Conservation (phyloP, 1,140 invertebrate species). For the Tenebrio molitor region DNA sequence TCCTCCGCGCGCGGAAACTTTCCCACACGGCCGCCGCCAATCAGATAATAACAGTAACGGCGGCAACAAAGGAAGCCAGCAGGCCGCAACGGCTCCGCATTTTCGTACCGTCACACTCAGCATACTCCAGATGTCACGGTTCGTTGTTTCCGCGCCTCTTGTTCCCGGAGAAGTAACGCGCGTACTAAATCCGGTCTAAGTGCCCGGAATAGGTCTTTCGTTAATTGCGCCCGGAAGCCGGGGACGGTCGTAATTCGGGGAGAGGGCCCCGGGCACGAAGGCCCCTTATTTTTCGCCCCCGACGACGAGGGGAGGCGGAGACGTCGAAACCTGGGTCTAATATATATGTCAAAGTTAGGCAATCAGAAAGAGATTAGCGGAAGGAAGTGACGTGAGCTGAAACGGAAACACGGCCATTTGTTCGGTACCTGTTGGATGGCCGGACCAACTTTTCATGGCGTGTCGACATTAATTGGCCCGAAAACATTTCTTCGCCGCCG, state of each 20-base stretch:
- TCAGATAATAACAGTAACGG: constrained; percentile 3
- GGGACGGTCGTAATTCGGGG: constrained; percentile 20
- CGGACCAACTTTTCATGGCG: constrained; percentile 25
- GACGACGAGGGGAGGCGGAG: not conserved
- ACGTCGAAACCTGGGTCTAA: constrained; percentile 56
- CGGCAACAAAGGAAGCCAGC: not conserved
- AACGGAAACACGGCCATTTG: constrained; percentile 48
- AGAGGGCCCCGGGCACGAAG: constrained; percentile 10
- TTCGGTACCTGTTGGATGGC: constrained; percentile 41
- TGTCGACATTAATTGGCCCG: constrained; percentile 10
- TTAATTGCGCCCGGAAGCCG: constrained; percentile 42
- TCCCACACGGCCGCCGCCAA: not conserved
- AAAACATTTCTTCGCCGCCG: too few species aligned
- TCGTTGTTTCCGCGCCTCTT: constrained; percentile 46
- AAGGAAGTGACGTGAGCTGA: constrained; percentile 59
- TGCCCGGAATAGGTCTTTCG: constrained; percentile 42
- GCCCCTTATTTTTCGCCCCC: constrained; percentile 29
- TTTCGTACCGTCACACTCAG: constrained; percentile 44
- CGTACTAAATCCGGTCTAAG: constrained; percentile 37
- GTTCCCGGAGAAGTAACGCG: constrained; percentile 39
- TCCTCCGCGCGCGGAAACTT: too few species aligned
- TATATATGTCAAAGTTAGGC: constrained; percentile 62
- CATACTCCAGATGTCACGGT: constrained; percentile 46
- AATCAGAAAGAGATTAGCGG: constrained; percentile 62
- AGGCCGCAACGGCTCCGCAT: constrained; percentile 15